These are phyloP conservation scores for Pogonus chalceus DNA, from an alignment of 1,140 invertebrate species.

Conservation along the genomic window DNA sequence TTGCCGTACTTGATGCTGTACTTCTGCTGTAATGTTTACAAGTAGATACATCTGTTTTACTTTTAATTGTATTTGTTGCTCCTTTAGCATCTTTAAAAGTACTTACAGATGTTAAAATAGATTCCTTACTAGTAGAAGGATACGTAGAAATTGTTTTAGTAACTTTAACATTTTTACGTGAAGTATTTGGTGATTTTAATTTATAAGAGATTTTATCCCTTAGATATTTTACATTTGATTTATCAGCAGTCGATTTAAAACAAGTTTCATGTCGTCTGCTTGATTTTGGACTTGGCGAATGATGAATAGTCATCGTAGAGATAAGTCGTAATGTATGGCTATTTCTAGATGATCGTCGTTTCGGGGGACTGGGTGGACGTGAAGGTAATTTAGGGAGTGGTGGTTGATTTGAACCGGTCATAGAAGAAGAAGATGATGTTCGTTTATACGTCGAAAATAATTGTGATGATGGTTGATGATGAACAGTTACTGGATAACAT, in stretches of 20 bases:
- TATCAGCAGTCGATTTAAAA: slow-evolving; percentile 34
- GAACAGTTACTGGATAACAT: slow-evolving; percentile 47
- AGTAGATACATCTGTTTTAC: slow-evolving; percentile 19
- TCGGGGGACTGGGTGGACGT: slow-evolving; percentile 59
- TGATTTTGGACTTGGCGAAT: slow-evolving; percentile 20
- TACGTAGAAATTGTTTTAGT: slow-evolving; percentile 34
- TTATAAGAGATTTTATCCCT: slow-evolving; percentile 48
- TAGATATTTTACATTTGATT: slow-evolving; percentile 44
- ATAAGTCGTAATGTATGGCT: slow-evolving; percentile 57
- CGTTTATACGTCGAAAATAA: slow-evolving; percentile 42
- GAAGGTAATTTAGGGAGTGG: slow-evolving; percentile 42
- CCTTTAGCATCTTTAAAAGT: slow-evolving; percentile 21
- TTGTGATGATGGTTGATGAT: slow-evolving; percentile 24
- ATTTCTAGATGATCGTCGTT: slow-evolving; percentile 60
- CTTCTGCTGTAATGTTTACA: not conserved
- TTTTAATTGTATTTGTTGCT: slow-evolving; percentile 18
- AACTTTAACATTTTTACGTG: slow-evolving; percentile 33
- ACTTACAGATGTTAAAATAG: slow-evolving; percentile 21
- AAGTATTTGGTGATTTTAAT: slow-evolving; percentile 38
- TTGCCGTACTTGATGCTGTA: not conserved
- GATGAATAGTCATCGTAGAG: slow-evolving; percentile 40
- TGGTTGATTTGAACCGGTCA: slow-evolving; percentile 18
- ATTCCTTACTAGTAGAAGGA: slow-evolving; percentile 26
- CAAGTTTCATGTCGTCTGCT: slow-evolving; percentile 46
- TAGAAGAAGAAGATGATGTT: slow-evolving; percentile 42